Evolutionary conservation across 64 coral and sea anemone species (phyloP).

Genomic region (Montipora sp.): DNA sequence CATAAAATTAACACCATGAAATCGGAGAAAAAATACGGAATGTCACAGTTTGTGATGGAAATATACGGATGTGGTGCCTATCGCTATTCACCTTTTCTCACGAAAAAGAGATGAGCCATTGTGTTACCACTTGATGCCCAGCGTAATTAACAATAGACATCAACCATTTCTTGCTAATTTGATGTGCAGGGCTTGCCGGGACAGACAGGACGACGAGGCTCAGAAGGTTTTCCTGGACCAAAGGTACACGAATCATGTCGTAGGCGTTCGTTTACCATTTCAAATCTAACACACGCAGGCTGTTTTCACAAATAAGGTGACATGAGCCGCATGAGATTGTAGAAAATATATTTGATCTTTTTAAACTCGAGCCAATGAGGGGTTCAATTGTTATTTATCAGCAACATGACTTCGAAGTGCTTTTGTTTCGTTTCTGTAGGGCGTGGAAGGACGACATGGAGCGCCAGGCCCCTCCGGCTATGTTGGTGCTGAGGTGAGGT

Average conservation of each 20-base stretch:
- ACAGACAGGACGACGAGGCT: background rate
- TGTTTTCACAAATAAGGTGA: background rate
- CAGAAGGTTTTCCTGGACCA: background rate
- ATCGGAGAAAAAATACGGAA: no score
- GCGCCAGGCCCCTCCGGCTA: constrained; percentile 5
- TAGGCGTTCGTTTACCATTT: no score
- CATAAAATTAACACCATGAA: no score
- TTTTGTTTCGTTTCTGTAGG: background rate
- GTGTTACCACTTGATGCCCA: no score
- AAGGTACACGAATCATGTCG: background rate
- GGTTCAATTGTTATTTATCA: background rate
- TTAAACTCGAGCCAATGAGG: background rate
- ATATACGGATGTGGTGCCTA: no score
- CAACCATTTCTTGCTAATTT: background rate
- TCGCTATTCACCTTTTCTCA: no score
- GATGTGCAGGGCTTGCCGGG: constrained; percentile 4
- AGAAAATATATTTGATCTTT: no score
- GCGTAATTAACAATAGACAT: background rate
- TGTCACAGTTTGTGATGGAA: no score
- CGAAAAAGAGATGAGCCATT: no score
- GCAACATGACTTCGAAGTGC: background rate
- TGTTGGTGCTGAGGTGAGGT: background rate
- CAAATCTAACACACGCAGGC: no score
- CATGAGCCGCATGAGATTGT: background rate
- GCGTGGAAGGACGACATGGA: constrained; percentile 12